Conservation (phyloP, 1,140 invertebrate species). For the Drosophila arizonae region DNA sequence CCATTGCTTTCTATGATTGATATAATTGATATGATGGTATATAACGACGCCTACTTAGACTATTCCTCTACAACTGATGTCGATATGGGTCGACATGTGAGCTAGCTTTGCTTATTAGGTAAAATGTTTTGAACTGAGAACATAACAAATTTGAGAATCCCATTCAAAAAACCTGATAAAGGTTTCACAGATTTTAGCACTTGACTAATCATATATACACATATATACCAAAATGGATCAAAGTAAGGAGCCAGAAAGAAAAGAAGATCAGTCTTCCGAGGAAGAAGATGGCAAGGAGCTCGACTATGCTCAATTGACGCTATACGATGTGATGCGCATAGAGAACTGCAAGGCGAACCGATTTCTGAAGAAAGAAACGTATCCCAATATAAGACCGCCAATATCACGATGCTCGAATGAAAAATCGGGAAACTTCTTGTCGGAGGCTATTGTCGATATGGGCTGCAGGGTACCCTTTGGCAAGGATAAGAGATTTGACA, state of each 20-base stretch:
- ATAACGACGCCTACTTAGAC: background rate
- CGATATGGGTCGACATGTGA: background rate
- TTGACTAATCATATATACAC: background rate
- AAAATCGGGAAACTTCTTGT: constrained; percentile 19
- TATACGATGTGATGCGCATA: constrained; percentile 35
- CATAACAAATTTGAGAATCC: background rate
- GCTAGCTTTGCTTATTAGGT: background rate
- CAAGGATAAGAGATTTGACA: constrained; percentile 7
- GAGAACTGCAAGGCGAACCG: constrained; percentile 44
- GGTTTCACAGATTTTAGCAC: background rate
- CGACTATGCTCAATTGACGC: constrained; percentile 21
- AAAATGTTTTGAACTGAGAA: constrained; percentile 14
- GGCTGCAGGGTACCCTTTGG: constrained; percentile 27
- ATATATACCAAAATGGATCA: background rate
- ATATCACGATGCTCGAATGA: constrained; percentile 41
- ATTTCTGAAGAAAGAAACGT: constrained; percentile 27
- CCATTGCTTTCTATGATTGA: too few relatives aligned
- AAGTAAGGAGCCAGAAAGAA: too few relatives aligned
- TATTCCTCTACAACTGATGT: background rate
- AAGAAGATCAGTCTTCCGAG: background rate
- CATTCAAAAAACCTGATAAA: background rate
- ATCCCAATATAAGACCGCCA: constrained; percentile 47
- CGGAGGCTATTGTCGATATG: constrained; percentile 12
- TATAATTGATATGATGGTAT: background rate
- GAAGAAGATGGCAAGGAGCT: background rate